These are phyloP conservation scores for Puntigrus tetrazona DNA, from an alignment of 2,113 vertebrate genomes.

Conservation along the genomic window DNA sequence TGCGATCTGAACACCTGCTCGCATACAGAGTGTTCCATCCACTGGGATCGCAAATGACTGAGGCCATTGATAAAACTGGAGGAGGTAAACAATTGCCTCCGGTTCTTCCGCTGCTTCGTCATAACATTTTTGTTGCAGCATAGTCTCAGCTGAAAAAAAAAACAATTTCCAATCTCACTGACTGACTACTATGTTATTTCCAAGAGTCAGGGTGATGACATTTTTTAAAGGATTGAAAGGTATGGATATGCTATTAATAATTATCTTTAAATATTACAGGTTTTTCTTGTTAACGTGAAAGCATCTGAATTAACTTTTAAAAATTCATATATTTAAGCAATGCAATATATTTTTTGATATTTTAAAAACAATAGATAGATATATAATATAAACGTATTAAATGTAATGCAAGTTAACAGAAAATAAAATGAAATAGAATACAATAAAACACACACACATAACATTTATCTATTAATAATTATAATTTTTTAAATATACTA, in stretches of 20 bases:
- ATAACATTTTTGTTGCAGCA: conserved; percentile 5
- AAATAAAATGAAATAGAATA: too few species aligned
- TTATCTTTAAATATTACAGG: too few species aligned
- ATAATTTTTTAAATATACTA: too few species aligned
- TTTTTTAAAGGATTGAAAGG: not conserved
- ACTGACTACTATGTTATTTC: not conserved
- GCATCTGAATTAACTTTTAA: not conserved
- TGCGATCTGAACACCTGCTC: conserved; percentile 28
- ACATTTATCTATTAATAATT: too few species aligned
- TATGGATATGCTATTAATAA: not conserved
- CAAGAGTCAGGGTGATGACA: not conserved
- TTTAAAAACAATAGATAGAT: too few species aligned
- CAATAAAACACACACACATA: too few species aligned
- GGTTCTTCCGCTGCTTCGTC: not conserved
- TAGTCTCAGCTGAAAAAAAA: not conserved
- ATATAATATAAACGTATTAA: too few species aligned
- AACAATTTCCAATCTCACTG: not conserved
- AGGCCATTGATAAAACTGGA: conserved; percentile 33
- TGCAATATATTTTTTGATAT: too few species aligned
- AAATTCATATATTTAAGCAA: too few species aligned
- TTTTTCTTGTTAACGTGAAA: not conserved
- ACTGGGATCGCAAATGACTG: not conserved
- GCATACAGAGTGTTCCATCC: not conserved
- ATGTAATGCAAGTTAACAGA: too few species aligned
- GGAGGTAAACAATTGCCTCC: conserved; percentile 16